Base-by-base conservation (phyloP, 2,797 vertebrate genomes). In the Gambusia yucatana region DNA sequence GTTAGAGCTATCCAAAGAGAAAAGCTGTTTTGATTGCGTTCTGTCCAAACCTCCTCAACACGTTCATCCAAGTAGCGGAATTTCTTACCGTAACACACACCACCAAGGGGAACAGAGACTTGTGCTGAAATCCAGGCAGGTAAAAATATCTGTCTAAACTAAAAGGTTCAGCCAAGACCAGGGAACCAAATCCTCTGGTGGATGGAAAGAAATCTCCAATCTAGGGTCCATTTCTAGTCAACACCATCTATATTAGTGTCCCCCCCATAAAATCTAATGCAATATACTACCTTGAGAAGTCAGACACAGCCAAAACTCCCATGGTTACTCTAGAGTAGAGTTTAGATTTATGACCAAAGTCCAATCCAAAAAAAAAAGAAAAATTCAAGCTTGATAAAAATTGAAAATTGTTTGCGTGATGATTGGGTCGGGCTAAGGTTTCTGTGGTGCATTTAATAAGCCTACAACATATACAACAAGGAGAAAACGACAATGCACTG, bases 131-230 rank as follows among this genome's bases (percentile, higher is more conserved):
- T 46, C 43, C 25, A 36, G 14, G 33, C 16, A 50, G 30, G 25
- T 11, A 57, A 22, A 76, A 39, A 75, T 7, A 50, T 50, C 48
- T 48, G 28, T 67, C 57, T 30, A 57, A 30, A 78, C 36, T 69
- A 14, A 44, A 14, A 72, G 71, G 70, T 11, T 70, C 72, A 50
- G 20, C 22, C 8, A 50, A 50, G 74, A 82, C 80, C 69, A 0
- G 78, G 80, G 79, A 84, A 88, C 86, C 89, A 81, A 20, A 89
- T 91, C 93, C 94, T 78, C 88, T 94, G 92, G 93, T 93, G 93
- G 94, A 91, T 44, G 67, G 41, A 70, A 70, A 69, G 5, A 7
- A 44, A 28, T 44, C 25, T 44, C 25, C 43, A 44, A 70, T 28
- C 25, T 44, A 16, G 20, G 63, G 8, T 10, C 2, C 8, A 39